Evolutionary conservation across 2,113 vertebrate genomes (phyloP), one percentile per base, ranked within the genome.

Genomic region (Acrocephalus arundinaceus): DNA sequence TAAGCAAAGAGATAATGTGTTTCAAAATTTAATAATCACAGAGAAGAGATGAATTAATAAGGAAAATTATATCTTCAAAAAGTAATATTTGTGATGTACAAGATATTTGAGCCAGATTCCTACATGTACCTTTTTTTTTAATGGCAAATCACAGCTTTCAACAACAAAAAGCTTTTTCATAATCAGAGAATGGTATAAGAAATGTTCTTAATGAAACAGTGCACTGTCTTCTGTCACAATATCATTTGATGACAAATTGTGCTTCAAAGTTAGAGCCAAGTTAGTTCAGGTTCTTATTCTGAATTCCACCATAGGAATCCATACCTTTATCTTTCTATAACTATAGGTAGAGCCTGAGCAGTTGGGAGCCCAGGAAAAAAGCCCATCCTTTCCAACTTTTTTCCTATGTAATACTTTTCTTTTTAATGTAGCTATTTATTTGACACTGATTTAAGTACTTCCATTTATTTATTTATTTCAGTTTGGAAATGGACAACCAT

Each of bases 231-330:
- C 71, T 85, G 77, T 65, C 78, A 96, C 87, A 94, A 87, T 93
- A 95, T 93, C 58, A 72, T 95, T 80, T 93, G 82, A 90, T 90
- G 90, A 93, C 51, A 93, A 94, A 94, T 90, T 90, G 87, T 74
- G 43, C 59, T 90, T 95, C 91, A 92, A 94, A 82, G 88, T 16
- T 57, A 96, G 80, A 94, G 83, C 35, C 68, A 94, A 81, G 72
- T 62, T 58, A 86, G 88, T 39, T 83, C 83, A 93, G 51, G 80
- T 88, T 92, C 55, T 54, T 90, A 43, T 71, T 90, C 51, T 84
- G 85, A 95, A 93, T 74, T 88, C 52, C 55, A 39, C 67, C 16
- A 14, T 11, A 91, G 81, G 54, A 93, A 89, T 80, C 59, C 43
- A 20, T 33, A 11, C 24, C 31, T 72, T 35, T 67, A 16, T 63